Evolutionary conservation across 2,113 vertebrate species (phyloP).

Genomic region (Amphiprion percula): DNA sequence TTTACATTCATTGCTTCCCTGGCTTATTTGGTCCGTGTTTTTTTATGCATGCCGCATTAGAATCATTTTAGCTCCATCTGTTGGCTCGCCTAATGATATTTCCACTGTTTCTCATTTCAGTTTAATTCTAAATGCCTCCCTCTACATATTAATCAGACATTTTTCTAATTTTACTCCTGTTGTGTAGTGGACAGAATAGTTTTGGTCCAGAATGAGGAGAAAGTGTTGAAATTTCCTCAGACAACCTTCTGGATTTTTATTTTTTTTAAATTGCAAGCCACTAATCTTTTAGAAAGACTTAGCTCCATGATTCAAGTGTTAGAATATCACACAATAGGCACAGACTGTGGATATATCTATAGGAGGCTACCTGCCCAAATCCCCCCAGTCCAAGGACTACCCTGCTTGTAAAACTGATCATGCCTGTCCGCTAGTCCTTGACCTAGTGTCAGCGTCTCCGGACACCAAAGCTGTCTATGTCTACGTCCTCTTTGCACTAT

Average conservation of each 20-base stretch:
- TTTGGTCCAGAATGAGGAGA: too few species aligned
- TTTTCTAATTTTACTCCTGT: neutral
- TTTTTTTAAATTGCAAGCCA: neutral
- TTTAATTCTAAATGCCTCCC: constrained; percentile 24
- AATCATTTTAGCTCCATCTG: constrained; percentile 57
- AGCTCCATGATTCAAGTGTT: neutral
- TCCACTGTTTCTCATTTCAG: constrained; percentile 17
- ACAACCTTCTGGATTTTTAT: too few species aligned
- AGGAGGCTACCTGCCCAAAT: constrained; percentile 37
- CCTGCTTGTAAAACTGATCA: constrained; percentile 36
- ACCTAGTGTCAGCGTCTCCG: constrained; percentile 36
- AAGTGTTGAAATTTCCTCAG: too few species aligned
- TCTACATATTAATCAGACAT: constrained; percentile 7
- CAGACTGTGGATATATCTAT: neutral
- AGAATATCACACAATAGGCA: neutral
- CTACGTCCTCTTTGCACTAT: constrained; percentile 43
- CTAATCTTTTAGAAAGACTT: constrained; percentile 15
- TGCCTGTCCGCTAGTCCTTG: constrained; percentile 37
- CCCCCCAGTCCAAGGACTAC: neutral
- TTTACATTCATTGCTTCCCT: constrained; percentile 5
- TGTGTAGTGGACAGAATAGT: too few species aligned
- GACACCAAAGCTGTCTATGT: constrained; percentile 22
- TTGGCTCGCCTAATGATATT: constrained; percentile 9
- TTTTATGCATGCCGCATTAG: constrained; percentile 10
- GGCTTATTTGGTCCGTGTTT: constrained; percentile 35